Conservation (phyloP, 2,888 invertebrate species). For the Aphidius colemani region DNA sequence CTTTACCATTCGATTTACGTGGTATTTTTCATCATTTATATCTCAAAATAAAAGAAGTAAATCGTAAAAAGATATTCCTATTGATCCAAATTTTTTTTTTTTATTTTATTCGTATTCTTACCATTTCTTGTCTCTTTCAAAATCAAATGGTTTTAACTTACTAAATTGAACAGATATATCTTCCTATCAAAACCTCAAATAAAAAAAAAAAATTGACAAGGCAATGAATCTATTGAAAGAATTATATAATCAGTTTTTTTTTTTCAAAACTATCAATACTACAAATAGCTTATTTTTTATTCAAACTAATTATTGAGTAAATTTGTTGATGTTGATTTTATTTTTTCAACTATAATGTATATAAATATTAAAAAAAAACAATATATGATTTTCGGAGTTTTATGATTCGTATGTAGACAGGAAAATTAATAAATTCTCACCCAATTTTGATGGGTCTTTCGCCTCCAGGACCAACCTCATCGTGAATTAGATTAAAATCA, state of each 20-base stretch:
- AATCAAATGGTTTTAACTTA: background rate
- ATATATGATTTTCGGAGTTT: no score
- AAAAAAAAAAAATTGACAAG: no score
- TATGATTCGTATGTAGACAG: no score
- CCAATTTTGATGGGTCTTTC: slow-evolving; percentile 23
- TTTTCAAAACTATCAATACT: no score
- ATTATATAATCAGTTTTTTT: no score
- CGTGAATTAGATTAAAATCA: slow-evolving; percentile 44
- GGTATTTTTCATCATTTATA: slow-evolving; percentile 26
- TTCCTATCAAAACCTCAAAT: no score
- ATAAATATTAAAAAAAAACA: no score
- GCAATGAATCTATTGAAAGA: no score
- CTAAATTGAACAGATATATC: no score
- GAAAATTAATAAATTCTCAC: slow-evolving; percentile 5
- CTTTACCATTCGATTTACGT: slow-evolving; percentile 44
- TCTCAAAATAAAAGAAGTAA: slow-evolving; percentile 31
- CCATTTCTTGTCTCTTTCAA: background rate
- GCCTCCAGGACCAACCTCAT: slow-evolving; percentile 17
- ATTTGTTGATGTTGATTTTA: no score
- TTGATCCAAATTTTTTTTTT: slow-evolving; percentile 9
- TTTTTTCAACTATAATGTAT: no score
- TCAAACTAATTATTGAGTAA: no score
- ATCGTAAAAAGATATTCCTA: slow-evolving; percentile 38
- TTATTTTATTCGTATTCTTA: background rate
- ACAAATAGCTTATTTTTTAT: background rate